Base-by-base conservation (phyloP, 2,113 vertebrate species). In the Corvus hawaiiensis region DNA sequence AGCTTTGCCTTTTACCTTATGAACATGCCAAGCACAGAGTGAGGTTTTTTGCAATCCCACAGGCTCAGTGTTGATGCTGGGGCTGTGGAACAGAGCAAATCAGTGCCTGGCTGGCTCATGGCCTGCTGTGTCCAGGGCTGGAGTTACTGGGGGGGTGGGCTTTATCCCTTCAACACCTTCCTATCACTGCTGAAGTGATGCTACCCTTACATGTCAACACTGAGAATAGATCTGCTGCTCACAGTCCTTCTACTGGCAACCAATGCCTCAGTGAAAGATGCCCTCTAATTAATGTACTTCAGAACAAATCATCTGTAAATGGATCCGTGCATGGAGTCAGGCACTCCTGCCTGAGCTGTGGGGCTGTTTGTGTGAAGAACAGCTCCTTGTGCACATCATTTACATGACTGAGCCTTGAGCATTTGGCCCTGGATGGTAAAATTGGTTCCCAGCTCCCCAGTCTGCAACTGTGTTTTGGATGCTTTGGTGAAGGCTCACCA, bases 151-250 rank as follows among this genome's bases (percentile, higher is more conserved):
- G 66, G 84, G 62, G 87, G 32, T 87, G 93, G 89, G 81, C 78
- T 96, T 94, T 95, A 61, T 87, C 74, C 84, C 81, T 94, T 91
- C 91, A 94, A 73, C 94, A 87, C 93, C 91, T 94, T 78, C 81
- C 93, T 94, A 56, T 92, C 93, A 26, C 74, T 69, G 89, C 89
- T 94, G 80, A 96, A 91, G 84, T 0, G n/a, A 89, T 93, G 92
- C 84, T 87, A 33, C 89, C 93, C 84, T 55, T 44, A 63, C 73
- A 68, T 87, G 86, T 96, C 95, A 92, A 52, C 91, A 81, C 91
- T 56, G 86, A 64, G 59, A 87, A 52, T 9, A 0, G 75, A 89
- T 92, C 73, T 93, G 92, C 87, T 72, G 76, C 73, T 54, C 4
- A 6, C 56, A 78, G 28, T 27, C 89, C 62, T 28, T 43, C 80